phyloP scores from a whole-genome alignment of 1,140 invertebrate species.

The Apolygus lucorum region DNA sequence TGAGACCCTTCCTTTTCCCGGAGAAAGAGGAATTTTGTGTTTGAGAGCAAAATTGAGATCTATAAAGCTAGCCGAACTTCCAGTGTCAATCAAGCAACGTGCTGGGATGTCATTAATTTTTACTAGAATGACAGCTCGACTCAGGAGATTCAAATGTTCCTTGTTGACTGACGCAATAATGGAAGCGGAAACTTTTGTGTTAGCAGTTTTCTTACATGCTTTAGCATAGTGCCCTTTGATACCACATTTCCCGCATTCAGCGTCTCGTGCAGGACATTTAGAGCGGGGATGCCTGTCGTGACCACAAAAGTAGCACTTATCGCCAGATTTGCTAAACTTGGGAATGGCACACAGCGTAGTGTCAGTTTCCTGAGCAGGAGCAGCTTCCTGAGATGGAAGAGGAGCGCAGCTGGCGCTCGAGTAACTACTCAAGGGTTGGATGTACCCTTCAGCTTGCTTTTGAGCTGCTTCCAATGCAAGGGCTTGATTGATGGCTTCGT shows the following conservation, averaged over 20 bases:
- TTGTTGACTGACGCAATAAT: background rate
- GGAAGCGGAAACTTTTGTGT: background rate
- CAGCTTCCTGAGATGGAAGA: too few species aligned
- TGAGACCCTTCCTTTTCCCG: slow-evolving; percentile 3
- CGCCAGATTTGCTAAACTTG: background rate
- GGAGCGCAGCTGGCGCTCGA: too few species aligned
- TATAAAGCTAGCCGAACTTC: slow-evolving; percentile 9
- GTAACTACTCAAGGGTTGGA: background rate
- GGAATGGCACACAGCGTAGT: too few species aligned
- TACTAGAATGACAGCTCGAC: background rate
- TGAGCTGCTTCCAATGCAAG: background rate
- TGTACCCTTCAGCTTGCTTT: background rate
- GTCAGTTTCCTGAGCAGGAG: background rate
- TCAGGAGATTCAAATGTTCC: slow-evolving; percentile 10
- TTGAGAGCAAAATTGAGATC: background rate
- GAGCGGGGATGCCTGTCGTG: background rate
- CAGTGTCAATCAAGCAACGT: slow-evolving; percentile 19
- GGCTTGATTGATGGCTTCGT: slow-evolving; percentile 13
- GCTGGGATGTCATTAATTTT: background rate
- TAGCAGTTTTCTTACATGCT: background rate
- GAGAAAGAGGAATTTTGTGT: background rate
- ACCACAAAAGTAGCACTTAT: slow-evolving; percentile 16
- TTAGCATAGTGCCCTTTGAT: background rate
- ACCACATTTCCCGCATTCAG: background rate
- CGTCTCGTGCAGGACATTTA: slow-evolving; percentile 4